These are phyloP conservation scores for Drosophila dives DNA, from an alignment of 2,888 invertebrate species.

Conservation along the genomic window DNA sequence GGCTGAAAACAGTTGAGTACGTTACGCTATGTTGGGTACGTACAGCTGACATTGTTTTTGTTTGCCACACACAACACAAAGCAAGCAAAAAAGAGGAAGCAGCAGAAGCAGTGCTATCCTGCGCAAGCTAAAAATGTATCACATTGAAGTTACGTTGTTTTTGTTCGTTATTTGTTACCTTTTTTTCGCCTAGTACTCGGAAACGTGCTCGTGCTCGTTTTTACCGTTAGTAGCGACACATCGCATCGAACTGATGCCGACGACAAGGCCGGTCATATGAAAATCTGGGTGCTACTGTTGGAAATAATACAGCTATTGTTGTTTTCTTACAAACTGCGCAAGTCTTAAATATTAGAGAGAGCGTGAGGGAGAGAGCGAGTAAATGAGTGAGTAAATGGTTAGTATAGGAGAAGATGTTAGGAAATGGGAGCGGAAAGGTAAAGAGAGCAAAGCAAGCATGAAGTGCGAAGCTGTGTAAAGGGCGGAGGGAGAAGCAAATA, in stretches of 20 bases:
- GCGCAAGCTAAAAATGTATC: slow-evolving; percentile 14
- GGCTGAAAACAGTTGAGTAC: background rate
- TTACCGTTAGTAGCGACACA: slow-evolving; percentile 55
- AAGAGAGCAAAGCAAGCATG: background rate
- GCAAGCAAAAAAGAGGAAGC: background rate
- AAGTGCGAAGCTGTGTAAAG: background rate
- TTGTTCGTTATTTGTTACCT: slow-evolving; percentile 23
- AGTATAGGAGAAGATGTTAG: background rate
- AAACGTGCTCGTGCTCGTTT: slow-evolving; percentile 22
- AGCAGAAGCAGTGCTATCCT: slow-evolving; percentile 1
- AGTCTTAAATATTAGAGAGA: slow-evolving; percentile 9
- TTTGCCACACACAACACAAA: background rate
- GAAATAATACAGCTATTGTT: slow-evolving; percentile 10
- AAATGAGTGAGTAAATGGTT: background rate
- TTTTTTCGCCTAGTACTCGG: slow-evolving; percentile 13
- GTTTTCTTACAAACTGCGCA: slow-evolving; percentile 35
- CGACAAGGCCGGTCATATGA: slow-evolving; percentile 16
- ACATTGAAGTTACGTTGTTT: background rate
- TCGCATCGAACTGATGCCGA: slow-evolving; percentile 53
- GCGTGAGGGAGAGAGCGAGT: background rate
- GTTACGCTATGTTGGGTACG: background rate
- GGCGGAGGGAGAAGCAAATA: background rate
- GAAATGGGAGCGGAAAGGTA: background rate
- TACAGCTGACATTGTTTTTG: background rate
- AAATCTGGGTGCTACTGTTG: slow-evolving; percentile 17